Conservation (phyloP, 2,888 invertebrate species). For the Conops quadrifasciatus region DNA sequence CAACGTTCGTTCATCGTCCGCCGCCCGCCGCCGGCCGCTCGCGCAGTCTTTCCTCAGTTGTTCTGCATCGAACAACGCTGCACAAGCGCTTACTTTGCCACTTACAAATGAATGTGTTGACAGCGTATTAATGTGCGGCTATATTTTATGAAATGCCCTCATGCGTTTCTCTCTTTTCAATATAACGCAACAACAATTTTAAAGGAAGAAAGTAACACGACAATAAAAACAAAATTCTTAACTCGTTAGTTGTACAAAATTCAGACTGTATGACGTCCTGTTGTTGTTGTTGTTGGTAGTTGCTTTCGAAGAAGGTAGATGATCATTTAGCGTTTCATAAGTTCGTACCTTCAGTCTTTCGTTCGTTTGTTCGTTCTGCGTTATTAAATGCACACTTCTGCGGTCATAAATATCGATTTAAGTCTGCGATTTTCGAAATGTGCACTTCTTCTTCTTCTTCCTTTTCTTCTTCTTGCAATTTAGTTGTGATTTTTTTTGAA, state of each 20-base stretch:
- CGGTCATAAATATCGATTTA: conserved; percentile 32
- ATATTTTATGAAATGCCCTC: conserved; percentile 49
- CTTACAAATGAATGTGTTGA: conserved; percentile 60
- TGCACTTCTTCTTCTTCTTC: background rate
- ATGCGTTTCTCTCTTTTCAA: conserved; percentile 21
- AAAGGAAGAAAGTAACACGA: background rate
- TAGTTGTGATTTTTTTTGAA: conserved; percentile 7
- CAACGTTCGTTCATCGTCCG: too few relatives aligned
- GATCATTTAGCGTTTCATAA: background rate
- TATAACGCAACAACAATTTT: conserved; percentile 12
- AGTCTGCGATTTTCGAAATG: background rate
- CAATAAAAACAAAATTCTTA: background rate
- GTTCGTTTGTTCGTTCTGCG: too few relatives aligned
- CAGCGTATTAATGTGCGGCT: conserved; percentile 60
- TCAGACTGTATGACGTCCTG: conserved; percentile 33
- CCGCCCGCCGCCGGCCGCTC: too few relatives aligned
- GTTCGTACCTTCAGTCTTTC: background rate
- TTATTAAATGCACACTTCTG: background rate
- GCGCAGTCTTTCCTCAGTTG: background rate
- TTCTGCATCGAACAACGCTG: background rate
- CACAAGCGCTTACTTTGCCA: conserved; percentile 27
- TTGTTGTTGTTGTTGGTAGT: conserved; percentile 11
- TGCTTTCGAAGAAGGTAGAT: background rate
- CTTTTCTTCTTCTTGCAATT: background rate
- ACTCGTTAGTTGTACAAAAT: conserved; percentile 21